A percentile compares a stretch with the other conserved stretches of the same genome.
These are phyloP conservation scores for Heliconius erato DNA, from an alignment of 2,888 invertebrate species.

Conservation along the genomic window DNA sequence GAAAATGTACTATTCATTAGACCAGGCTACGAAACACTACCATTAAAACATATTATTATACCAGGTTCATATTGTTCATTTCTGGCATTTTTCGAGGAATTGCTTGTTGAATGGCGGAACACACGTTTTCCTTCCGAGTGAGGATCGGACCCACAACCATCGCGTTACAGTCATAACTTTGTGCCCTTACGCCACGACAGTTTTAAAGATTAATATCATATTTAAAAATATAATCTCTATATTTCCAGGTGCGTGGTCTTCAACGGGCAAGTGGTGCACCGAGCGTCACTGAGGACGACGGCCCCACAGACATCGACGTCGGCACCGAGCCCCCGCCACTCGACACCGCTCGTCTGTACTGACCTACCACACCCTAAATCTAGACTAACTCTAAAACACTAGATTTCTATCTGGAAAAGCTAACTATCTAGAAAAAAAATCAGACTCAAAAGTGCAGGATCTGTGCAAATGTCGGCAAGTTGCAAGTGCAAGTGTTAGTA, in stretches of 20 bases:
- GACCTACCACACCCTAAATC: conserved; percentile 51
- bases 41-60: too few species aligned
- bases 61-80: too few species aligned
- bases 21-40: too few species aligned
- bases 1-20: too few species aligned
- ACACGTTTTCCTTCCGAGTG: too few species aligned
- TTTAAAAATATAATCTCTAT: neutral
- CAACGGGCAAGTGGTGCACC: conserved; percentile 60
- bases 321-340: conserved; percentile 80
- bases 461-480: neutral
- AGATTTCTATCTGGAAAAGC: neutral
- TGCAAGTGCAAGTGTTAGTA: neutral
- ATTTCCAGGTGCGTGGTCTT: conserved; percentile 72
- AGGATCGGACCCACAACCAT: too few species aligned
- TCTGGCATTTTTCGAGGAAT: too few species aligned
- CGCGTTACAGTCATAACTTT: too few species aligned
- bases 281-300: conserved; percentile 71
- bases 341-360: conserved; percentile 61
- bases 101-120: too few species aligned
- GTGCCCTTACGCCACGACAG: too few species aligned
- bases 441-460: neutral
- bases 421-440: neutral
- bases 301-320: conserved; percentile 82
- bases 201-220: neutral
- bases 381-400: conserved; percentile 2